Evolutionary conservation across 2,888 invertebrate species (phyloP), one percentile per base, ranked within the genome.

Genomic region (Amphimallon solstitiale): DNA sequence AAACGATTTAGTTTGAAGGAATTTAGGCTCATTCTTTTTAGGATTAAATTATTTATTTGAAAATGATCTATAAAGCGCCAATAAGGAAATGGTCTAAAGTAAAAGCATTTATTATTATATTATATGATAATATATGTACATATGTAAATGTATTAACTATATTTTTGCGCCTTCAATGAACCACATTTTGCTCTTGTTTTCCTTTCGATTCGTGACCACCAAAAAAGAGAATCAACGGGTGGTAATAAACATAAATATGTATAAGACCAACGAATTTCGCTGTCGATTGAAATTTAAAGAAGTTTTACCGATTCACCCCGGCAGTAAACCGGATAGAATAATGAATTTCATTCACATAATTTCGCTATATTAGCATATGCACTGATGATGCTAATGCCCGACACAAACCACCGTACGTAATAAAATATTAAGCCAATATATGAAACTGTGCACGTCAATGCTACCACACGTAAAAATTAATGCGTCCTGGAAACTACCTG

Each of bases 401-500:
- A 23, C 51, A 29, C 43, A 40, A 19, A 51, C 19, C 60, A 49
- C 29, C 40, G 34, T 43, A 34, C 37, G 49, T 49, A 60, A 65
- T 65, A 65, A 65, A 60, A 61, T 65, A 65, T 59, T 48, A 56
- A 61, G 40, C 61, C 61, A 61, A 65, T 65, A 61, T 65, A 65
- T 60, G 60, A 51, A 40, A 48, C 65, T 21, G 59, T 46, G 63
- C 46, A 46, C 21, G 56, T 65, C 65, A 65, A 46, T 51, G 60
- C 40, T 49, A 29, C 59, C 48, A 40, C 49, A 61, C 59, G 65
- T 49, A 65, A 65, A 65, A 65, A 65, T 65, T 65, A 65, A 65
- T 65, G 65, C 60, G 65, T 65, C 65, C 65, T 65, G 65, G 65
- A 65, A 60, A 61, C 68, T 66, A 68, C 68, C 68, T 68, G 68